Evolutionary conservation across 2,113 vertebrate species (phyloP), one percentile per base, ranked within the genome.

Genomic region (Tachuris rubrigastra): DNA sequence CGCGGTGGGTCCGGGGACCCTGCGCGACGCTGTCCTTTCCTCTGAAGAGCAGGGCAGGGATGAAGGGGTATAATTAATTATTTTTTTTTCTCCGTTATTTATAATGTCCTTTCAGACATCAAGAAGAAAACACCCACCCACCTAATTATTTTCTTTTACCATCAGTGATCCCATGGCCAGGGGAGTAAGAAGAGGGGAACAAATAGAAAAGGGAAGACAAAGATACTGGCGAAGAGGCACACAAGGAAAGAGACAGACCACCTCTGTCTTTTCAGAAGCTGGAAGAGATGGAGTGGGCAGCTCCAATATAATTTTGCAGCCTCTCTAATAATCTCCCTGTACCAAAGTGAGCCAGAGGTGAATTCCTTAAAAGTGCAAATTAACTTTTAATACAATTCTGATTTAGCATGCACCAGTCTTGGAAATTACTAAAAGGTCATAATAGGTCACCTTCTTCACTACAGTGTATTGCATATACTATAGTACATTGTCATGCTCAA

Each of bases 241-340:
- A 3, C 1, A 0, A 84, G 24, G 33, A 37, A 78, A 49, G 24
- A 49, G 23, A 41, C 42, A 25, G 39, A 30, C 16, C 1, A 0
- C 28, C 44, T 79, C 65, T 28, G 6, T 47, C 31, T 37, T 80
- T 73, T 31, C 30, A 35, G 31, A 72, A 73, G 35, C 47, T 69
- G 55, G n/a, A 80, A 66, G n/a, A 82, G 11, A 14, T 28, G 3
- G 52, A 83, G 20, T 9, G 2, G 27, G 25, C 37, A 59, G 39
- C 23, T 55, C 21, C 17, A 31, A 3, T 52, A 11, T 8, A 2
- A 19, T 42, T 71, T 77, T 55, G 35, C 42, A 33, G 11, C 30
- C 27, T 68, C 30, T 53, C n/a, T n/a, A 12, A 21, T 55, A 74
- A 33, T 31, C 12, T 3, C 23, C 8, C 7, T 35, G 7, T 28